Evolutionary conservation across 2,888 invertebrate species (phyloP).

Genomic region (Brachyptera risi): DNA sequence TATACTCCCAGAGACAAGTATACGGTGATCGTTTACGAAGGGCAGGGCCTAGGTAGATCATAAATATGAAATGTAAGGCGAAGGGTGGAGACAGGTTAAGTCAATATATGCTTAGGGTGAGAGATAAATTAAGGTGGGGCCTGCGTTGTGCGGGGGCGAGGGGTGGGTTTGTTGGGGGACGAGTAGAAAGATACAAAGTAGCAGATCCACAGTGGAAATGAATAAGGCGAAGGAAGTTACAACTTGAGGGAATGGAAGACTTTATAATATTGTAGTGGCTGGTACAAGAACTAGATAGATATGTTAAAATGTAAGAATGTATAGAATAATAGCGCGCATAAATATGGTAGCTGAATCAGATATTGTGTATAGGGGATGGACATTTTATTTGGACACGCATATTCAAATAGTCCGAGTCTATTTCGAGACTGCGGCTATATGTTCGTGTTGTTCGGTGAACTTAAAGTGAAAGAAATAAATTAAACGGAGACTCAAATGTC

Average conservation of each 20-base stretch:
- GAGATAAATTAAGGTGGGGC: constrained; percentile 16
- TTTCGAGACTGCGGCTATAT: not conserved
- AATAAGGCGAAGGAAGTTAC: constrained; percentile 1
- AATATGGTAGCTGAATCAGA: not conserved
- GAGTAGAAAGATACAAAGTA: not conserved
- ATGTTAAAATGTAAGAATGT: not conserved
- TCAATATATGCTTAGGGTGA: constrained; percentile 18
- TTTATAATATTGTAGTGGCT: constrained; percentile 12
- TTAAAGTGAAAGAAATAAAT: too few species aligned
- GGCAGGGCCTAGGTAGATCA: constrained; percentile 14
- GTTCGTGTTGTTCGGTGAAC: not conserved
- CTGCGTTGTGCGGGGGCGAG: constrained; percentile 8
- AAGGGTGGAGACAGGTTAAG: constrained; percentile 22
- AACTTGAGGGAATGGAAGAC: constrained; percentile 6
- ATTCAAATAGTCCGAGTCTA: not conserved
- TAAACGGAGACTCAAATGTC: too few species aligned
- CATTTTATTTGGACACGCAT: constrained; percentile 7
- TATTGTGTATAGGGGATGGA: not conserved
- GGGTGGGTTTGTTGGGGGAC: not conserved
- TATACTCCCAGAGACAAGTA: too few species aligned
- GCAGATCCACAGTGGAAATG: constrained; percentile 2
- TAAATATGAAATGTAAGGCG: constrained; percentile 20
- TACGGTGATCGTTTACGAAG: not conserved
- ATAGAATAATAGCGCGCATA: not conserved
- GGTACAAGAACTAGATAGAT: not conserved